Base-by-base conservation (phyloP, 2,888 invertebrate species). In the Stramonita haemastoma region DNA sequence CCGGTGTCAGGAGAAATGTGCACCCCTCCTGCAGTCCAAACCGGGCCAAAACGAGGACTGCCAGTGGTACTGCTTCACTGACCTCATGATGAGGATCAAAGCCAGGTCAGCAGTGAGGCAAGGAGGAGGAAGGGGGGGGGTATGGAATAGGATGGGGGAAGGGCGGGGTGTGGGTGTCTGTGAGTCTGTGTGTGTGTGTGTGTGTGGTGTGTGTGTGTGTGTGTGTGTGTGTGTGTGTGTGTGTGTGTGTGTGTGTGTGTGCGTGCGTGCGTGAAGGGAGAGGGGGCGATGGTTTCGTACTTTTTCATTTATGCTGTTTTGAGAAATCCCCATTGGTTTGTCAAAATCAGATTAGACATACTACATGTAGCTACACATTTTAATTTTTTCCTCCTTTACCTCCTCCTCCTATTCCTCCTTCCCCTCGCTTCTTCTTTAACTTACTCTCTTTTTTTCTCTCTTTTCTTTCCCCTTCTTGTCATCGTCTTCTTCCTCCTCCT, bases 31-130 rank as follows among this genome's bases (percentile, higher is more conserved):
- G 66, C n/a, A 32, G 19, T 66, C 26, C 66, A 19, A 22, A 8
- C 34, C n/a, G 15, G 34, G 22, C 34, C 15, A 34, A n/a, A 26
- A n/a, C 34, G 29, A 29, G 70, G 34, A 56, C 15, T 86, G 86
- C 19, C 66, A 86, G 60, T 66, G 66, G 86, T 17, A 86, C 86
- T 86, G 86, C 86, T 86, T 86, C 70, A 86, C 86, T 32, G 34
- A 86, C 70, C 29, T 29, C 86, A 86, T 86, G 86, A 86, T 86
- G 86, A n/a, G 29, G n/a, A 86, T 86, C 36, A 86, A 86, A 66
- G 86, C 86, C n/a, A 86, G 86, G 86, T 86, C 15, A 57, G 66
- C 19, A 26, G 66, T 66, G 17, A 26, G 66, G 19, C 2, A 26
- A 66, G 66, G 19, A 2, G 66, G 66, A n/a, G n/a, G 0, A 60